Percentiles rank a stretch among this genome's conserved stretches.
Conservation (phyloP, 2,797 vertebrate species). For the Carapus acus region DNA sequence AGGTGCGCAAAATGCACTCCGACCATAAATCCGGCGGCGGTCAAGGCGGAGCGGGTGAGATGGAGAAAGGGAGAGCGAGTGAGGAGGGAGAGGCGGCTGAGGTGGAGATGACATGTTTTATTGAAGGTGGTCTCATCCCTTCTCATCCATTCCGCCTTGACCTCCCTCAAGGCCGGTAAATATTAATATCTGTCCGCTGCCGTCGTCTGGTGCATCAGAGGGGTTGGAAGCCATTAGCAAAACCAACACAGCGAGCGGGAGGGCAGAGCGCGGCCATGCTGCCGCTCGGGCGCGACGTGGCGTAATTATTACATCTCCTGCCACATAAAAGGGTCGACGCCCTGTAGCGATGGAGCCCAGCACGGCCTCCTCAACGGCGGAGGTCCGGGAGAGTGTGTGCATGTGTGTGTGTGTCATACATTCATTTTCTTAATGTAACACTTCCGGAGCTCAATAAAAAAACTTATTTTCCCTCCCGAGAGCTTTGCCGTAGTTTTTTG, state of each 20-base stretch:
- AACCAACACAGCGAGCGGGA: constrained; percentile 26
- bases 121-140: constrained; percentile 54
- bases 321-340: not conserved
- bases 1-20: constrained; percentile 38
- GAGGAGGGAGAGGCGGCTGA: constrained; percentile 3
- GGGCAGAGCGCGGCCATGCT: constrained; percentile 5
- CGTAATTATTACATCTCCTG: constrained; percentile 32
- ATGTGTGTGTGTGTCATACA: not conserved
- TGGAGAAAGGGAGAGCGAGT: constrained; percentile 3
- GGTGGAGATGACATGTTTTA: constrained; percentile 60
- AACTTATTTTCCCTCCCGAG: constrained; percentile 1
- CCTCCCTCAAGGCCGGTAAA: constrained; percentile 55
- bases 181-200: constrained; percentile 53
- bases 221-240: constrained; percentile 54
- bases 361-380: too few species aligned
- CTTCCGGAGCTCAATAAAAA: constrained; percentile 13
- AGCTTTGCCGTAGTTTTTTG: constrained; percentile 1
- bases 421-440: constrained; percentile 6
- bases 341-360: constrained; percentile 3
- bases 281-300: constrained; percentile 18
- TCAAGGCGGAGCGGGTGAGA: not conserved
- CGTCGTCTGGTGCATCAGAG: constrained; percentile 34
- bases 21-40: constrained; percentile 35
- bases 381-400: too few species aligned
- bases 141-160: constrained; percentile 43